A percentile compares a stretch with the other conserved stretches of the same genome.
These are phyloP conservation scores for Coreius guichenoti DNA, from an alignment of 2,797 vertebrate genomes.

Conservation along the genomic window DNA sequence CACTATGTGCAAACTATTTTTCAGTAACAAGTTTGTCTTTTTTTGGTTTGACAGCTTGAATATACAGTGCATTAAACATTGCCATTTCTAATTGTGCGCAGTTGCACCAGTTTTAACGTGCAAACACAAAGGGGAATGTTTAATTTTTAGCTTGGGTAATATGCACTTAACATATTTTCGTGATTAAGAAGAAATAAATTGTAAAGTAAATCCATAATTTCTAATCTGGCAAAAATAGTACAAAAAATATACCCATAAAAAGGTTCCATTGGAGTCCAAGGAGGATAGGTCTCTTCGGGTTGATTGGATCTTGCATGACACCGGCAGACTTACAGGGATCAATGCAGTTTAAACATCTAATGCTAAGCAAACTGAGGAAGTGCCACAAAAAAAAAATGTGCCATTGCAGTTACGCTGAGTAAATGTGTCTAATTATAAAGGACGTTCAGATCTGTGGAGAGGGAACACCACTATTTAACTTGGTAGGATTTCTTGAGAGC, in stretches of 20 bases:
- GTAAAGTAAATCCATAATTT: not conserved
- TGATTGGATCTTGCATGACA: not conserved
- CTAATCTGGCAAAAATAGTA: not conserved
- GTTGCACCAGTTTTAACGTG: not conserved
- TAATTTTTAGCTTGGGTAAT: not conserved
- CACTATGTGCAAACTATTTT: not conserved
- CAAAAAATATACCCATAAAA: not conserved
- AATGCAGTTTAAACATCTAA: not conserved
- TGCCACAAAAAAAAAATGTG: not conserved
- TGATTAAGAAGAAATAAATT: not conserved
- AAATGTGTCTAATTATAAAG: constrained; percentile 33
- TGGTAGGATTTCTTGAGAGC: constrained; percentile 31
- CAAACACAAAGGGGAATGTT: not conserved
- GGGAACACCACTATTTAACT: constrained; percentile 19
- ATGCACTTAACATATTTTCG: not conserved
- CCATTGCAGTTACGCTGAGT: not conserved
- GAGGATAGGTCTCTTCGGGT: not conserved
- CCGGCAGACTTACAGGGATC: not conserved
- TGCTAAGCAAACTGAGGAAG: not conserved
- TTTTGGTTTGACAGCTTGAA: not conserved
- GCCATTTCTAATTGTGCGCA: not conserved
- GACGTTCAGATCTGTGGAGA: constrained; percentile 11
- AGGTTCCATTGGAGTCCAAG: not conserved
- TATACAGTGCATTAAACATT: not conserved
- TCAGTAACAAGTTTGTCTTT: not conserved